These are phyloP conservation scores for Rhinophrynus dorsalis DNA, from an alignment of 2,797 vertebrate genomes.

Conservation along the genomic window DNA sequence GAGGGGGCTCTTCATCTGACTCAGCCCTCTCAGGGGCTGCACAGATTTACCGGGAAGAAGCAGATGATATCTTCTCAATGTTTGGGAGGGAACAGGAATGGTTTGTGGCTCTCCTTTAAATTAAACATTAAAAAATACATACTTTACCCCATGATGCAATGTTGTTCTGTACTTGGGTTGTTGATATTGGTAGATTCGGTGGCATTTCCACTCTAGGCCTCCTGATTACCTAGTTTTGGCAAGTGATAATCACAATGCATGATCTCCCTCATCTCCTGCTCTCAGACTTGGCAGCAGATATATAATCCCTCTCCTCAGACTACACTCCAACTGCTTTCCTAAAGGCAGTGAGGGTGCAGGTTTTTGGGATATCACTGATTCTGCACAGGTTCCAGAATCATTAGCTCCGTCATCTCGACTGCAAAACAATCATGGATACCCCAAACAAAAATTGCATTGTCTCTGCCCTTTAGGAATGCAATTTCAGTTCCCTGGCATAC, in stretches of 20 bases:
- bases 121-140: not conserved
- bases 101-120: not conserved
- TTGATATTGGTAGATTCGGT: not conserved
- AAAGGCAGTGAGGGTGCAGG: too few relatives aligned
- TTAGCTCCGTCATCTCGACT: too few relatives aligned
- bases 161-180: not conserved
- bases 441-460: too few relatives aligned
- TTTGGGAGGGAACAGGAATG: not conserved
- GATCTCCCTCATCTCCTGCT: constrained; percentile 19
- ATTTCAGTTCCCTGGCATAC: not conserved
- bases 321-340: too few relatives aligned
- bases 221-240: constrained; percentile 18
- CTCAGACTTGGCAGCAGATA: constrained; percentile 28
- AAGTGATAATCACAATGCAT: constrained; percentile 1
- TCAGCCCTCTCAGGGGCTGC: constrained; percentile 1
- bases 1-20: constrained; percentile 21
- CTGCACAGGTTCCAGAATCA: too few relatives aligned
- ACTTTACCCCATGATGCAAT: not conserved
- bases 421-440: too few relatives aligned
- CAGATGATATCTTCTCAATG: too few relatives aligned
- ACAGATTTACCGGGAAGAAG: not conserved
- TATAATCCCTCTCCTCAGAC: not conserved
- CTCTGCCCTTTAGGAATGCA: not conserved
- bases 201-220: not conserved
- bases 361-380: too few relatives aligned